Percentiles rank a stretch among this genome's conserved stretches.
These are phyloP conservation scores for Lobophora halterata DNA, from an alignment of 2,888 invertebrate genomes.

Conservation along the genomic window DNA sequence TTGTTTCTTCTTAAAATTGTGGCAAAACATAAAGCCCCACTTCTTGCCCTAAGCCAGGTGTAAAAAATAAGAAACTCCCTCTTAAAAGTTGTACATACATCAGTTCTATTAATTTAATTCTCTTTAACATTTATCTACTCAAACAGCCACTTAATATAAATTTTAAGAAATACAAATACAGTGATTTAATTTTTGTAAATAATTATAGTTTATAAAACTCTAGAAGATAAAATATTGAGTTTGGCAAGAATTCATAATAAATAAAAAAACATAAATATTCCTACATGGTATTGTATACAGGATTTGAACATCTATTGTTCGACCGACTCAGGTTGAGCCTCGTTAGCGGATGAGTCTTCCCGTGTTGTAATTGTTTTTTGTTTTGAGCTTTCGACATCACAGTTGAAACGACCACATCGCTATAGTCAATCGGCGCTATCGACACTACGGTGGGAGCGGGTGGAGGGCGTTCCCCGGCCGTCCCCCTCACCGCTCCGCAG, in stretches of 20 bases:
- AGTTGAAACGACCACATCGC: conserved; percentile 83
- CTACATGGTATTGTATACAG: conserved; percentile 95
- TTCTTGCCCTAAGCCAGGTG: neutral
- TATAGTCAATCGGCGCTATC: conserved; percentile 68
- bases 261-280: conserved; percentile 72
- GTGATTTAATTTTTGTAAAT: conserved; percentile 77
- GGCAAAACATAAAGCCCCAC: no score
- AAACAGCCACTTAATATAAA: conserved; percentile 75
- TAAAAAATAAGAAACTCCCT: conserved; percentile 46
- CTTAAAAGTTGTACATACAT: conserved; percentile 75
- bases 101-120: conserved; percentile 76
- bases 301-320: conserved; percentile 87
- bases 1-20: no score
- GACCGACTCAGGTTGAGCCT: conserved; percentile 90
- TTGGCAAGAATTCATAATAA: conserved; percentile 80
- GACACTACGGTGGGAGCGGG: conserved; percentile 62
- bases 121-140: conserved; percentile 72
- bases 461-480: conserved; percentile 50
- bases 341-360: conserved; percentile 95
- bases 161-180: conserved; percentile 75
- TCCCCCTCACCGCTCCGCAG: conserved; percentile 43
- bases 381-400: conserved; percentile 86
- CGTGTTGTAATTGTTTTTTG: conserved; percentile 93
- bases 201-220: conserved; percentile 79
- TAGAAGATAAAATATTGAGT: conserved; percentile 79